Conservation (phyloP, 2,888 invertebrate species). For the Parapristionchus giblindavisi region DNA sequence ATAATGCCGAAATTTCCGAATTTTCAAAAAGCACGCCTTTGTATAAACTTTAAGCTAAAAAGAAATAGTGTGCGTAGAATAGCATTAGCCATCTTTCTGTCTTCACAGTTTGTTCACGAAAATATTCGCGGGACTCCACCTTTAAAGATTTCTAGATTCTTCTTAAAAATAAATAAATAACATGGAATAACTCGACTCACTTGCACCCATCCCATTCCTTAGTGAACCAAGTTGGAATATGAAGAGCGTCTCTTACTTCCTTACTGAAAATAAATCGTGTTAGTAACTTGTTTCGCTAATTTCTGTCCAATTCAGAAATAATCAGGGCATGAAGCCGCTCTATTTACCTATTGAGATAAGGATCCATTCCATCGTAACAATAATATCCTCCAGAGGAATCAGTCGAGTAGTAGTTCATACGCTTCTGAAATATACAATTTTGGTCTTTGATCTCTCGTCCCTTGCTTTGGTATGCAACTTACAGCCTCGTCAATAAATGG, state of each 20-base stretch:
- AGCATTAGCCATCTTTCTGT: too few relatives aligned
- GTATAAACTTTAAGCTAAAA: too few relatives aligned
- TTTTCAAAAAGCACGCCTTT: too few relatives aligned
- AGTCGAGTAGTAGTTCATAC: constrained; percentile 56
- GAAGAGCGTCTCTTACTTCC: constrained; percentile 52
- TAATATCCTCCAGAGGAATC: constrained; percentile 55
- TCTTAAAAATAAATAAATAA: constrained; percentile 43
- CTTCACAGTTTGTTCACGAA: too few relatives aligned
- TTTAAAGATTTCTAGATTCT: too few relatives aligned
- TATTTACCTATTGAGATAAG: constrained; percentile 27
- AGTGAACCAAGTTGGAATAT: constrained; percentile 46
- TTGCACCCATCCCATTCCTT: constrained; percentile 56
- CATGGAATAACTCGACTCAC: constrained; percentile 28
- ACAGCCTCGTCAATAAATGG: constrained; percentile 48
- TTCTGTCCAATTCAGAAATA: too few relatives aligned
- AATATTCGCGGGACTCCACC: too few relatives aligned
- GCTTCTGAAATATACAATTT: constrained; percentile 42
- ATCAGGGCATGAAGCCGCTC: too few relatives aligned
- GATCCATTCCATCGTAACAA: constrained; percentile 51
- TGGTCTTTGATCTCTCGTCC: background rate
- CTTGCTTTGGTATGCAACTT: background rate
- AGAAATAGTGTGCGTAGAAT: too few relatives aligned
- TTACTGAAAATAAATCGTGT: constrained; percentile 3
- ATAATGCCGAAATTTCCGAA: too few relatives aligned
- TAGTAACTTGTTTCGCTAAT: background rate